Base-by-base conservation (phyloP, 2,113 vertebrate genomes). In the Odontesthes bonariensis region DNA sequence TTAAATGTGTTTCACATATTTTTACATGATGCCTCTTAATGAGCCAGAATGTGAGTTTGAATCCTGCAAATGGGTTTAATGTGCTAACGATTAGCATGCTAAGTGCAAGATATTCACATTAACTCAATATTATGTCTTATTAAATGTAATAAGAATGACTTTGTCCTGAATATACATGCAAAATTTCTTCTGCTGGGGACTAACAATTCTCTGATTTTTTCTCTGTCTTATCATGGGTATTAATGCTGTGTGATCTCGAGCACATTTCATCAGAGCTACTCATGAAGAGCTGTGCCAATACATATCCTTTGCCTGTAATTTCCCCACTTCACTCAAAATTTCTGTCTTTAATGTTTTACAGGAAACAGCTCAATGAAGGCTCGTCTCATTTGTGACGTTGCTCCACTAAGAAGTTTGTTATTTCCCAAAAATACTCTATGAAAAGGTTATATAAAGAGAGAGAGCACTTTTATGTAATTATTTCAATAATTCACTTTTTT, bases 121-220 rank as follows among this genome's bases (percentile, higher is more conserved):
- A 86, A 80, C 49, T 71, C 46, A 73, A 84, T 49, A 74, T 86
- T 73, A 75, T 46, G 71, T 79, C 66, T 58, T 70, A 54, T 86
- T 88, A 85, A 69, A 56, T 78, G 16, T 89, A 73, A 81, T 68
- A 49, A 52, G 75, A 82, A 64, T 87, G 69, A 75, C 73, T 86
- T 53, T 54, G 38, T 32, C 22, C 11, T 10, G 82, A 77, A 80
- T 86, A 56, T 63, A 82, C 74, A 78, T 68, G 77, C 53, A 53
- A 60, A 74, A 84, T 80, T 44, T 79, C 84, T 87, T 23, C 86
- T 83, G 80, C 82, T 89, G 71, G 40, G 19, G 82, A 91, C 84
- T 90, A 71, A 78, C 64, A 83, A 89, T 89, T 84, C 65, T 46
- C 47, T 89, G 83, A 92, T 92, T 91, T 89, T 32, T 80, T 65